Percentiles rank a stretch among this genome's conserved stretches.
phyloP scores from a whole-genome alignment of 2,113 vertebrate species.

The Peromyscus californicus region DNA sequence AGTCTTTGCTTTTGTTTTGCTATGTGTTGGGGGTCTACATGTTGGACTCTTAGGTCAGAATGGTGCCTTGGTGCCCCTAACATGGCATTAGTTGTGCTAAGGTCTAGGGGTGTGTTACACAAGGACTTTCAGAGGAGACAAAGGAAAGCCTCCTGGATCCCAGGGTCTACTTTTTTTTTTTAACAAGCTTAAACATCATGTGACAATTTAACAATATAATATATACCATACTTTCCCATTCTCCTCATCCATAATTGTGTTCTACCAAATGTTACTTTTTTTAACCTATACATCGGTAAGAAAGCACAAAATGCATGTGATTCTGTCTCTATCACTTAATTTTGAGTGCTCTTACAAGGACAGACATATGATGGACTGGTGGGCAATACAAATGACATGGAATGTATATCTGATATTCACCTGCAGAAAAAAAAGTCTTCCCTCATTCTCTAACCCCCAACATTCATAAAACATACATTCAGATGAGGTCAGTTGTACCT shows the following conservation, averaged over 20 bases:
- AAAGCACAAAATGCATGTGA: background rate
- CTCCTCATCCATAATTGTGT: background rate
- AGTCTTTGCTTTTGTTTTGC: background rate
- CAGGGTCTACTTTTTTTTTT: background rate
- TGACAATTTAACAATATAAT: background rate
- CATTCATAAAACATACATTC: background rate
- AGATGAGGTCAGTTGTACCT: background rate
- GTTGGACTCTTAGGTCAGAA: background rate
- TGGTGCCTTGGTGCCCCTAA: background rate
- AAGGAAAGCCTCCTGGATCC: background rate
- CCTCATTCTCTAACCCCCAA: background rate
- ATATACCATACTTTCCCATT: background rate
- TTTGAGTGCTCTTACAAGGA: background rate
- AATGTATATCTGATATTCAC: constrained; percentile 42
- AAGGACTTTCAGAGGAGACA: background rate
- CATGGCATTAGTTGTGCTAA: background rate
- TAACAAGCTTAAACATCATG: background rate
- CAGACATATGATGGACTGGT: background rate
- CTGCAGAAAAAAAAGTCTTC: background rate
- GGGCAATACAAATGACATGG: background rate
- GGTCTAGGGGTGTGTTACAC: background rate
- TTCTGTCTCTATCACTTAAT: background rate
- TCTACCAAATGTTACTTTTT: background rate
- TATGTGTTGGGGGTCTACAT: background rate
- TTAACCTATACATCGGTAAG: background rate